phyloP scores from a whole-genome alignment of 1,140 invertebrate genomes.

The Hirudo medicinalis region DNA sequence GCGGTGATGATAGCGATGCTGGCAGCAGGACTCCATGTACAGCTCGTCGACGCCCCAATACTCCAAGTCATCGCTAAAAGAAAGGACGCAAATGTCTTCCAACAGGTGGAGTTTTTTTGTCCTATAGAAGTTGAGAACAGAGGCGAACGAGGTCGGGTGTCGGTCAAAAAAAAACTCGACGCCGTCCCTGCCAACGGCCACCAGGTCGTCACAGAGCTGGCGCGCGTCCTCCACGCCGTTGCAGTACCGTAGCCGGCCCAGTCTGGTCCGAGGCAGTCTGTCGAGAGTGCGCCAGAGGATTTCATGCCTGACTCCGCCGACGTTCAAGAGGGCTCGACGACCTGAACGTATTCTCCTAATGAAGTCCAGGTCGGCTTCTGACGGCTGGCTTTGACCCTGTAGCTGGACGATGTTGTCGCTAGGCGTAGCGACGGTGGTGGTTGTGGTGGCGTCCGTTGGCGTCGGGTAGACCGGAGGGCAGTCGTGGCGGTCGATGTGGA shows the following conservation, averaged over 20 bases:
- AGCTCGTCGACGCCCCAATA: constrained; percentile 97
- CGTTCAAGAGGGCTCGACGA: constrained; percentile 75
- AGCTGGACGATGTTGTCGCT: no score
- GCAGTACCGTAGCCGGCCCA: constrained; percentile 78
- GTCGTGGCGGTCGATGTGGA: no score
- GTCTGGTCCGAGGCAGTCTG: constrained; percentile 79
- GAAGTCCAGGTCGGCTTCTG: constrained; percentile 67
- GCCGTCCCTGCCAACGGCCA: constrained; percentile 70
- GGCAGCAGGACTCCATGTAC: constrained; percentile 92
- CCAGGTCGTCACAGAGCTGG: constrained; percentile 89
- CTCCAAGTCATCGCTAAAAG: constrained; percentile 91
- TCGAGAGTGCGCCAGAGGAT: constrained; percentile 90
- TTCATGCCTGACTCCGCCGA: constrained; percentile 89
- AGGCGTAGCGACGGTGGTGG: no score
- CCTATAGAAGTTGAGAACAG: constrained; percentile 92
- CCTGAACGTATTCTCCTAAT: constrained; percentile 79
- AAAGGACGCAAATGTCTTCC: constrained; percentile 95
- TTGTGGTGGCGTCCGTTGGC: no score
- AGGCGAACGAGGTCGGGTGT: constrained; percentile 91
- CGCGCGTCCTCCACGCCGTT: constrained; percentile 88
- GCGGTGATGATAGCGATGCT: constrained; percentile 94
- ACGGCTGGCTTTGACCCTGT: no score
- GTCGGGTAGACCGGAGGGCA: no score
- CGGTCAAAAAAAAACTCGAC: constrained; percentile 97
- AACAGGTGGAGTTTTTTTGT: constrained; percentile 93